A percentile compares a stretch with the other conserved stretches of the same genome.
These are phyloP conservation scores for Podiceps cristatus DNA, from an alignment of 2,113 vertebrate genomes.

Conservation along the genomic window DNA sequence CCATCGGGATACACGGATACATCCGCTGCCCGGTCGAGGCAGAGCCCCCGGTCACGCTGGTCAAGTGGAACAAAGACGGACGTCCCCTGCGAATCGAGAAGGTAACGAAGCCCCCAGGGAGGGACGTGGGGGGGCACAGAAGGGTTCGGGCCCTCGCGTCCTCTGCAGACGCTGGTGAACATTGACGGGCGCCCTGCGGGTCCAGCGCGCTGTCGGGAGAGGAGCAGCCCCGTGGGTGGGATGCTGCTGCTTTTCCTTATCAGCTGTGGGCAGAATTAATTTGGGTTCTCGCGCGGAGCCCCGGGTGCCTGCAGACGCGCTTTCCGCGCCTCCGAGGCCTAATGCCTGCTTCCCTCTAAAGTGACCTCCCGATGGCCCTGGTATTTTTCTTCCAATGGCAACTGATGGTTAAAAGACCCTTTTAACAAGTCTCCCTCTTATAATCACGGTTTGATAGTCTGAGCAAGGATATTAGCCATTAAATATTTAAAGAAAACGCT, in stretches of 20 bases:
- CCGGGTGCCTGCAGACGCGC: not conserved
- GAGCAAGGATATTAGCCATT: slow-evolving; percentile 4
- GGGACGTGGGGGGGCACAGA: rapidly evolving
- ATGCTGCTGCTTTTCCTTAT: not conserved
- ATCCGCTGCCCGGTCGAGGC: slow-evolving; percentile 98
- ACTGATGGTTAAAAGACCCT: not conserved
- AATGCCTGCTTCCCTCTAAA: not conserved
- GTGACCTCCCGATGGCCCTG: not conserved
- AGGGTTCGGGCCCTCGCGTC: rapidly evolving
- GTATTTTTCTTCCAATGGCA: not conserved
- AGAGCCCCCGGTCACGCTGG: slow-evolving; percentile 91
- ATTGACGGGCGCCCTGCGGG: not conserved
- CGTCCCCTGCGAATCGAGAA: slow-evolving; percentile 95
- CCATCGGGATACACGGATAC: slow-evolving; percentile 94
- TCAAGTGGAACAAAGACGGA: slow-evolving; percentile 99
- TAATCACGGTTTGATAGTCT: not conserved
- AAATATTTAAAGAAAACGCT: slow-evolving; percentile 50
- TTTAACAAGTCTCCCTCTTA: slow-evolving; percentile 13
- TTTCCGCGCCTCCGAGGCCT: not conserved
- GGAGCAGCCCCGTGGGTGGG: not conserved
- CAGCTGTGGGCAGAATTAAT: not conserved
- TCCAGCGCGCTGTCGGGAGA: not conserved
- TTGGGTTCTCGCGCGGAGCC: not conserved
- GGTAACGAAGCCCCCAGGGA: slow-evolving; percentile 59
- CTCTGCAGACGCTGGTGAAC: rapidly evolving